Conservation (phyloP, 2,113 vertebrate genomes). For the Pelodiscus sinensis region DNA sequence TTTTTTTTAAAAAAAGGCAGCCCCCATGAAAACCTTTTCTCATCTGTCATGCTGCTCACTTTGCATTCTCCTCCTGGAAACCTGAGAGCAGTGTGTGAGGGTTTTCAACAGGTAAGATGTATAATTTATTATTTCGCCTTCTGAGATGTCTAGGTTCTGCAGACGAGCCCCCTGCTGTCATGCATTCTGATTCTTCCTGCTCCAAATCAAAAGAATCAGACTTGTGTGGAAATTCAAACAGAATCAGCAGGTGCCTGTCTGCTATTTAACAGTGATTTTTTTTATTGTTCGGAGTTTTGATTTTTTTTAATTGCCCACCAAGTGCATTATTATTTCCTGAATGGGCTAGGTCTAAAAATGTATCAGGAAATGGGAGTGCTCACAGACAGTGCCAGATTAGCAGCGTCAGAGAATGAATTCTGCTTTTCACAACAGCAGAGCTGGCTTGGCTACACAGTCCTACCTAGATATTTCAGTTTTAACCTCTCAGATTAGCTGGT, state of each 20-base stretch:
- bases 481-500: not conserved
- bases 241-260: not conserved
- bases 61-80: not conserved
- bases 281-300: not conserved
- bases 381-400: not conserved
- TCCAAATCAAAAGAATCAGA: not conserved
- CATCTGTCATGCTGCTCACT: not conserved
- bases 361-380: not conserved
- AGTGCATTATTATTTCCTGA: not conserved
- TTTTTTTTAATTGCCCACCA: not conserved
- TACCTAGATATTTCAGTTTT: rapidly evolving
- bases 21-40: not conserved
- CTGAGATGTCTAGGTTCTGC: not conserved
- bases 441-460: not conserved
- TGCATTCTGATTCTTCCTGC: not conserved
- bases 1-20: not conserved
- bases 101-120: not conserved
- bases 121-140: not conserved
- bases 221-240: not conserved
- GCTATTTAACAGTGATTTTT: not conserved
- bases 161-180: not conserved
- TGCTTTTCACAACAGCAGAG: not conserved
- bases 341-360: not conserved
- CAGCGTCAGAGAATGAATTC: not conserved
- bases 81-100: not conserved